Base-by-base conservation (phyloP, 2,888 invertebrate species). In the Philereme transversata region DNA sequence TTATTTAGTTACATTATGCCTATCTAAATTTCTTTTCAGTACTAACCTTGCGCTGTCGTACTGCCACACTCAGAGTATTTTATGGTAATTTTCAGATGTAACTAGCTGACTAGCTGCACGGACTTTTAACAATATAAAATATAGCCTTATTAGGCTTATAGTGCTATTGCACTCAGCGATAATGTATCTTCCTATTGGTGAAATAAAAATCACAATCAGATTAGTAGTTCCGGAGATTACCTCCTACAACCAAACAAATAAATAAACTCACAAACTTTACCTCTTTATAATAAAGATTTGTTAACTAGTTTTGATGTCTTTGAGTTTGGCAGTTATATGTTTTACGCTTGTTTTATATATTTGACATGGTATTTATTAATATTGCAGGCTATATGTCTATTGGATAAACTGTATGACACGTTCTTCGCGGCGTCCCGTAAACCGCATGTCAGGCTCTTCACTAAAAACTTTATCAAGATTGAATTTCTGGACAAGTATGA, bases 381-480 rank as follows among this genome's bases (percentile, higher is more conserved):
- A 78, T 92, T 92, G 88, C 93, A 94, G 92, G 94, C 94, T 78
- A 88, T 94, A 87, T 89, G 87, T 83, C 94, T 94, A 84, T 93
- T 96, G 79, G 95, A 95, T 83, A 95, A 94, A 88, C 94, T 95
- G 82, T 93, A 93, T 84, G 91, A 91, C 75, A 92, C 93, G 74
- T 87, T 94, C 81, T 88, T 90, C 88, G 80, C 82, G 84, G 82
- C 88, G 76, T 85, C 85, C 71, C 88, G 86, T 83, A 94, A 94
- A 86, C 88, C 94, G 73, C 93, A 93, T 83, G 90, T 93, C 81
- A 94, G 92, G 77, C 87, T 91, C 81, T 92, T 96, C 74, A 95
- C 94, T 86, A 94, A 94, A 78, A 93, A 95, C 74, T 96, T 93
- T 84, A 93, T 96, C 78, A 96, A 96, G 92, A 95, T 96, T 83